Evolutionary conservation across 2,113 vertebrate species (phyloP).

Genomic region (Leptocoma aspasia): DNA sequence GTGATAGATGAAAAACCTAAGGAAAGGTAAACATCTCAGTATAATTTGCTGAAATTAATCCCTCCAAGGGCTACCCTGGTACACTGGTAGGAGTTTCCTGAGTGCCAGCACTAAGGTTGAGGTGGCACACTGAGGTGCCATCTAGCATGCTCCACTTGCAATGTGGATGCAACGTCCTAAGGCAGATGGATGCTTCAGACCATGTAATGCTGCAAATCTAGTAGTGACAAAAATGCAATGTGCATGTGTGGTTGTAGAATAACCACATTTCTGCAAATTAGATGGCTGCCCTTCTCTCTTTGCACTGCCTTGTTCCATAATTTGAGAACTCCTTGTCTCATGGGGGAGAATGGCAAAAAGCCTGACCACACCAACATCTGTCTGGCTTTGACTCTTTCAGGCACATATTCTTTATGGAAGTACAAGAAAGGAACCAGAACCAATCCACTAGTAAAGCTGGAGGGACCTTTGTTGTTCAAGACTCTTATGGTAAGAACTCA

Average conservation of each 20-base stretch:
- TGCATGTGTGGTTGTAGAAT: not conserved
- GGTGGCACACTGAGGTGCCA: not conserved
- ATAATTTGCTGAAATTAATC: not conserved
- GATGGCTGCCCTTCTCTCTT: not conserved
- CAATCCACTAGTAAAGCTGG: not conserved
- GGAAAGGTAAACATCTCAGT: not conserved
- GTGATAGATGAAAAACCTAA: not conserved
- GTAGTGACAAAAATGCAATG: not conserved
- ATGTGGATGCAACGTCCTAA: rapidly evolving
- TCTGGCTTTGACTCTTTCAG: not conserved
- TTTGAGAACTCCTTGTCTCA: not conserved
- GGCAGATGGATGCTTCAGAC: not conserved
- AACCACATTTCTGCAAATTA: not conserved
- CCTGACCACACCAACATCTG: not conserved
- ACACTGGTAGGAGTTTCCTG: not conserved
- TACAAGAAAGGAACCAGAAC: not conserved
- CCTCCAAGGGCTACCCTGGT: not conserved
- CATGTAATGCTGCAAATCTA: not conserved
- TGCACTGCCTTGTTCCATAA: not conserved
- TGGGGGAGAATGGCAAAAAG: not conserved
- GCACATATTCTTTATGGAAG: not conserved
- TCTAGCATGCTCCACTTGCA: not conserved
- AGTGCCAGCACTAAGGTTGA: not conserved
- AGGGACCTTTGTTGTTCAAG: not conserved
- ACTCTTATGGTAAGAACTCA: not conserved